Conservation (phyloP, 35 echinoderm and acorn worm species). For the Ophioderma brevispina region DNA sequence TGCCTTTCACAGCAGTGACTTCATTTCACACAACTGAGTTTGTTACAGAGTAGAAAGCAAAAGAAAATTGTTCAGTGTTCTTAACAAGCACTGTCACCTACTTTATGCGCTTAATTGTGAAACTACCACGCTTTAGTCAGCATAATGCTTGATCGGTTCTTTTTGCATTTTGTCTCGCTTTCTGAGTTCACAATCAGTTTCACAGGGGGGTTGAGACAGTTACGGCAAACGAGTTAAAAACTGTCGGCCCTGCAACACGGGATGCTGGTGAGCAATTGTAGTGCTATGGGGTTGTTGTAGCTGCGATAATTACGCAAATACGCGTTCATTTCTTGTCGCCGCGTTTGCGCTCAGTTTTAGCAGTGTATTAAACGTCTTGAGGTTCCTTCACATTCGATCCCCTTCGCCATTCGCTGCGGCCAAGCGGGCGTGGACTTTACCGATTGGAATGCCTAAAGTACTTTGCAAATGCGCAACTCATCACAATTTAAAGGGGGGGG, state of each 20-base stretch:
- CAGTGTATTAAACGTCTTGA: constrained; percentile 46
- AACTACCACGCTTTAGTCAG: not conserved
- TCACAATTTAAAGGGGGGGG: constrained; percentile 73
- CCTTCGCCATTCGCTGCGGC: constrained; percentile 59
- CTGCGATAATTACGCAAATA: constrained; percentile 70
- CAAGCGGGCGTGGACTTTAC: constrained; percentile 51
- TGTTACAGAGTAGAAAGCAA: not conserved
- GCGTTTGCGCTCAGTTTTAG: constrained; percentile 26
- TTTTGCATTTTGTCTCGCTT: constrained; percentile 1
- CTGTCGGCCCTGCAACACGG: constrained; percentile 30
- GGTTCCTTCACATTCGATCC: constrained; percentile 52
- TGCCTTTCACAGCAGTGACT: not conserved
- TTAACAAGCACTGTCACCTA: constrained; percentile 32
- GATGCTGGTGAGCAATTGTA: constrained; percentile 50
- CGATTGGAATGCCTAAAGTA: constrained; percentile 46
- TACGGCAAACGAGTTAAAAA: constrained; percentile 27
- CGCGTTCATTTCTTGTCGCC: constrained; percentile 38
- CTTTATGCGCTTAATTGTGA: constrained; percentile 3
- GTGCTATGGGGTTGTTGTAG: constrained; percentile 63
- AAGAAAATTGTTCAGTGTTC: not conserved
- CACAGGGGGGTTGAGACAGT: not conserved
- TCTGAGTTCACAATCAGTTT: not conserved
- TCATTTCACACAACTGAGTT: too few species aligned
- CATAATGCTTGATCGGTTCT: constrained; percentile 13
- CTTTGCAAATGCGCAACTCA: constrained; percentile 59